A percentile compares a stretch with the other conserved stretches of the same genome.
phyloP scores from a whole-genome alignment of 2,113 vertebrate species.

The Rhea americana region DNA sequence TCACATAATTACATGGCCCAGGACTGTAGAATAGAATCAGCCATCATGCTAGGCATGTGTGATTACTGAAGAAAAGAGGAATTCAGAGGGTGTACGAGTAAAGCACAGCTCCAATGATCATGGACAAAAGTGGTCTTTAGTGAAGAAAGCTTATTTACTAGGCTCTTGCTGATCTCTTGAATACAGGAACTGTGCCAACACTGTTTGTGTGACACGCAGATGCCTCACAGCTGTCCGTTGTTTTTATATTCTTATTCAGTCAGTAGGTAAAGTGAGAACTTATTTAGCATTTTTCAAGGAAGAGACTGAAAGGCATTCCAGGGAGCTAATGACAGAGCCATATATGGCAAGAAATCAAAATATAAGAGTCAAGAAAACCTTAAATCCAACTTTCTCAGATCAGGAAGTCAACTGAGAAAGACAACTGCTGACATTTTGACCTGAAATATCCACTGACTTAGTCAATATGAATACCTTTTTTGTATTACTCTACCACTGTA shows the following conservation, averaged over 20 bases:
- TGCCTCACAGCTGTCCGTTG: slow-evolving; percentile 59
- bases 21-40: slow-evolving; percentile 81
- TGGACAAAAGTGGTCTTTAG: slow-evolving; percentile 67
- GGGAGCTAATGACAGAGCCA: neutral
- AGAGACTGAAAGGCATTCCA: slow-evolving; percentile 46
- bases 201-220: slow-evolving; percentile 59
- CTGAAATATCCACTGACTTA: slow-evolving; percentile 68
- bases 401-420: slow-evolving; percentile 68
- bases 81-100: slow-evolving; percentile 70
- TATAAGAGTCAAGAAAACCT: slow-evolving; percentile 29
- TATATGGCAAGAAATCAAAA: slow-evolving; percentile 38
- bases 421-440: slow-evolving; percentile 75
- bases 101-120: slow-evolving; percentile 69
- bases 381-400: slow-evolving; percentile 29
- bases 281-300: slow-evolving; percentile 56
- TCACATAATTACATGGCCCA: slow-evolving; percentile 76
- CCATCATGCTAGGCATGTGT: slow-evolving; percentile 76
- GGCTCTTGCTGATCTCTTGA: slow-evolving; percentile 58
- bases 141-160: slow-evolving; percentile 53
- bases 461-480: slow-evolving; percentile 73
- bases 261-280: slow-evolving; percentile 70
- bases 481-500: slow-evolving; percentile 68
- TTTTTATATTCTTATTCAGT: slow-evolving; percentile 67
- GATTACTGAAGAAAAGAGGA: slow-evolving; percentile 80
- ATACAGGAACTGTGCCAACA: slow-evolving; percentile 37